Evolutionary conservation across 1,140 invertebrate genomes (phyloP).

Genomic region (Pseudomyrmex flavicornis): DNA sequence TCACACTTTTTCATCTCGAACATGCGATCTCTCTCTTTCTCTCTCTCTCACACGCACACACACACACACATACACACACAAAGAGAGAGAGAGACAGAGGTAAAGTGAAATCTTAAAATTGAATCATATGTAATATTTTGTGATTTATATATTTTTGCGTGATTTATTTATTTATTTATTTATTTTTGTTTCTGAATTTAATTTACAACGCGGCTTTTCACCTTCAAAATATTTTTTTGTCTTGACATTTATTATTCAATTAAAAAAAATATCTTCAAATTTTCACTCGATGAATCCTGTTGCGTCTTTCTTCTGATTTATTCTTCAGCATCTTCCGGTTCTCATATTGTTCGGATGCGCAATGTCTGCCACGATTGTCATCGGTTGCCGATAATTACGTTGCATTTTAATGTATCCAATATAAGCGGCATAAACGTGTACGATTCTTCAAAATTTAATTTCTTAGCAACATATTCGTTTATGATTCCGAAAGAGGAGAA

Average conservation of each 20-base stretch:
- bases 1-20: background rate
- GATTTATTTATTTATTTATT: background rate
- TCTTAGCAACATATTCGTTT: constrained; percentile 32
- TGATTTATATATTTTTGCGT: background rate
- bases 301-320: background rate
- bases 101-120: background rate
- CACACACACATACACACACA: no score
- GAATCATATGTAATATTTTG: background rate
- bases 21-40: background rate
- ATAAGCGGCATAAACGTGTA: background rate
- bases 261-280: background rate
- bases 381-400: background rate
- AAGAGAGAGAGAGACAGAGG: no score
- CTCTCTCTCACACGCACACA: no score
- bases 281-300: background rate
- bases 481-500: constrained; percentile 12
- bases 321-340: background rate
- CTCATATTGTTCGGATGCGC: background rate
- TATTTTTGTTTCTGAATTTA: no score
- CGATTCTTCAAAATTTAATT: constrained; percentile 26
- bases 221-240: no score
- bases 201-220: no score
- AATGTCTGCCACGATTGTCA: background rate
- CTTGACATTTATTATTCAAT: background rate
- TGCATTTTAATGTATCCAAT: background rate